A percentile compares a stretch with the other conserved stretches of the same genome.
phyloP scores from a whole-genome alignment of 2,888 invertebrate species.

The Punctoribates punctum region DNA sequence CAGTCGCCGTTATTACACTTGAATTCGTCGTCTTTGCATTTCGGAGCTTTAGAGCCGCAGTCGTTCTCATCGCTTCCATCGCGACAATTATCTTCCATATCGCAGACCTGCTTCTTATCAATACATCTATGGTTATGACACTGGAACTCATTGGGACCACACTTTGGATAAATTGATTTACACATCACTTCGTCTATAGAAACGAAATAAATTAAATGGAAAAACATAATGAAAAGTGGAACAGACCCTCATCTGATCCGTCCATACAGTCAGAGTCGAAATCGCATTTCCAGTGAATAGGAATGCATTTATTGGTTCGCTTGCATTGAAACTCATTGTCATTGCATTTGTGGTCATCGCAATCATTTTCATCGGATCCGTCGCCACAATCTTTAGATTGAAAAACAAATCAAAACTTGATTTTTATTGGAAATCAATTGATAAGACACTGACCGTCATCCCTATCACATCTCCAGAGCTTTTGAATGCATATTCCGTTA shows the following conservation, averaged over 20 bases:
- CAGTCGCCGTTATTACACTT: slow-evolving; percentile 74
- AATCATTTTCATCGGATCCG: slow-evolving; percentile 63
- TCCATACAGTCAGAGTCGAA: slow-evolving; percentile 95
- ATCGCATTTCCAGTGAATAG: slow-evolving; percentile 85
- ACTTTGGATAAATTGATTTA: slow-evolving; percentile 76
- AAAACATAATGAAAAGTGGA: slow-evolving; percentile 50
- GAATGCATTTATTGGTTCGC: slow-evolving; percentile 76
- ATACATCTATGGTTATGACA: slow-evolving; percentile 90
- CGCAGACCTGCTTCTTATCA: slow-evolving; percentile 77
- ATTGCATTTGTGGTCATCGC: slow-evolving; percentile 38
- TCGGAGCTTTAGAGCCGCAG: slow-evolving; percentile 76
- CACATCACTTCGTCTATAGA: slow-evolving; percentile 59
- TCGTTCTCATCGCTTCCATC: slow-evolving; percentile 85
- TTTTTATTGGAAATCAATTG: neutral
- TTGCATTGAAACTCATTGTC: slow-evolving; percentile 73
- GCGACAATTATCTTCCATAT: slow-evolving; percentile 80
- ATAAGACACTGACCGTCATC: slow-evolving; percentile 61
- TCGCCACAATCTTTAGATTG: slow-evolving; percentile 72
- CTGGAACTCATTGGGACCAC: slow-evolving; percentile 77
- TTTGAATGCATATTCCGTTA: slow-evolving; percentile 88
- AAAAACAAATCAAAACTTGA: neutral
- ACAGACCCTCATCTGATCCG: slow-evolving; percentile 79
- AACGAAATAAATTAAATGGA: neutral
- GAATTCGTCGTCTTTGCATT: slow-evolving; percentile 80
- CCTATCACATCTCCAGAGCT: slow-evolving; percentile 90